phyloP scores from a whole-genome alignment of 1,140 invertebrate genomes.

The Magallana angulata region DNA sequence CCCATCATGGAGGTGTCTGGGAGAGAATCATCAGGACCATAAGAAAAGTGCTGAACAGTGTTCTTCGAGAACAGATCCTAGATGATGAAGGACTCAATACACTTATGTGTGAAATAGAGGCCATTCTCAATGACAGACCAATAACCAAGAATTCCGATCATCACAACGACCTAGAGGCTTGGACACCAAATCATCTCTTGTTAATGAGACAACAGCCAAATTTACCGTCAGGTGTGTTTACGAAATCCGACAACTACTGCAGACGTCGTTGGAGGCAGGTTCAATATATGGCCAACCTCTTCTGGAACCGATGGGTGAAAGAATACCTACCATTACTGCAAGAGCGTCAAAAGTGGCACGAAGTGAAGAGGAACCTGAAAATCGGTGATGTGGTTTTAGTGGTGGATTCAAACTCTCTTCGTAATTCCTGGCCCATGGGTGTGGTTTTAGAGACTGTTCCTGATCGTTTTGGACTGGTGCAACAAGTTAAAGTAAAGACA shows the following conservation, averaged over 20 bases:
- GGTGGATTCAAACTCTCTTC: constrained; percentile 51
- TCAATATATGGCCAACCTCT: constrained; percentile 61
- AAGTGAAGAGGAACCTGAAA: constrained; percentile 47
- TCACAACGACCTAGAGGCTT: constrained; percentile 40
- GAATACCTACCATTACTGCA: constrained; percentile 61
- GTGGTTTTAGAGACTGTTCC: constrained; percentile 41
- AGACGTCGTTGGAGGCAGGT: constrained; percentile 55
- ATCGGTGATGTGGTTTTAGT: constrained; percentile 63
- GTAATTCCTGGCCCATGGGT: constrained; percentile 57
- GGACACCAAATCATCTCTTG: constrained; percentile 55
- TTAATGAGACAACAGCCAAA: constrained; percentile 39
- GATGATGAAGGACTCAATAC: constrained; percentile 58
- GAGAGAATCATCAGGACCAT: constrained; percentile 56
- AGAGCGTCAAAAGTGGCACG: constrained; percentile 62
- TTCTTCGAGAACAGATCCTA: constrained; percentile 53
- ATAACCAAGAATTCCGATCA: constrained; percentile 45
- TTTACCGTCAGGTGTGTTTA: constrained; percentile 56
- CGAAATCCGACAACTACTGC: constrained; percentile 42
- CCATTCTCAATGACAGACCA: constrained; percentile 44
- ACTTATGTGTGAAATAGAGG: constrained; percentile 56
- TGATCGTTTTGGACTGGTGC: constrained; percentile 48
- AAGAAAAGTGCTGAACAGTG: constrained; percentile 45
- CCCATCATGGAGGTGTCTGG: constrained; percentile 59
- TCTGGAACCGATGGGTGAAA: constrained; percentile 60
- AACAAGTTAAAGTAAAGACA: constrained; percentile 58